Base-by-base conservation (phyloP, 2,797 vertebrate genomes). In the Poecilia velifera region DNA sequence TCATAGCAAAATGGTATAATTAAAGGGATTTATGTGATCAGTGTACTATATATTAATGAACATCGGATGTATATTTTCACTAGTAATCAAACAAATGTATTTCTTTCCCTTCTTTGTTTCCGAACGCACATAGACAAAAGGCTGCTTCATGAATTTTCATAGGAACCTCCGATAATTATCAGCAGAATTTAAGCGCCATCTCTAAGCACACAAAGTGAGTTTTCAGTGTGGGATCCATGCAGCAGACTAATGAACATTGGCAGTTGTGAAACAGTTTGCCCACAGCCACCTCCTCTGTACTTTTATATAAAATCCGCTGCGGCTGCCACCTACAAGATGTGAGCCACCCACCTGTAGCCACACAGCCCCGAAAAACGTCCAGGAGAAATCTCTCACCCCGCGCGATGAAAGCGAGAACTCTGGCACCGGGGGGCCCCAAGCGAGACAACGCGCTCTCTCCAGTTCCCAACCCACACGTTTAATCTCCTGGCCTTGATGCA, bases 401-500 rank as follows among this genome's bases (percentile, higher is more conserved):
- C 76, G 91, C 68, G 82, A 93, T 94, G 87, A 90, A 94, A 93
- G 88, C 90, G 88, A 87, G 89, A 91, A 94, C 88, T 92, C 91
- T 93, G 92, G 90, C 92, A 93, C 84, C 79, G n/a, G 76, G 28
- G 87, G 90, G 85, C 87, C 87, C 89, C 86, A 59, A 94, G 92
- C 90, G 87, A 94, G 91, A 92, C 91, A 90, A 89, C 90, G 77
- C 86, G 77, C 91, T 89, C 91, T 90, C 92, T 93, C 90, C 93
- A 89, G 91, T 92, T 94, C 93, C 92, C 93, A 93, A 92, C 94
- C 94, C 94, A 95, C 94, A 92, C 91, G 89, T 93, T 94, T 94
- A 93, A 95, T 95, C 94, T 94, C 90, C 89, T 90, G 91, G 93
- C 94, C 93, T 93, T 92, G 88, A 96, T 95, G 94, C 95, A 95